Conservation (phyloP, 1,140 invertebrate genomes). For the Musca domestica region DNA sequence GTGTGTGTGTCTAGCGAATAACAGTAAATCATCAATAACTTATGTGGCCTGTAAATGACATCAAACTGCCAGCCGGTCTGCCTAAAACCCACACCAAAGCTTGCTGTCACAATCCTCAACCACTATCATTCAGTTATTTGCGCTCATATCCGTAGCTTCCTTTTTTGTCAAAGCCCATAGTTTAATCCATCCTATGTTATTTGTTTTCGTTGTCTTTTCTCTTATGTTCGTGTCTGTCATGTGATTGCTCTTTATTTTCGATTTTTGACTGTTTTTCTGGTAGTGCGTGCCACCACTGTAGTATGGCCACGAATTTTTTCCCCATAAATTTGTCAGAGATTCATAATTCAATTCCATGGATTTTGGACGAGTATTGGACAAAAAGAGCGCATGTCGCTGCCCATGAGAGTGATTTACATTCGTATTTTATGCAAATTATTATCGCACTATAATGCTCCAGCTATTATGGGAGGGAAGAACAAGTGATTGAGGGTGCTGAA, state of each 20-base stretch:
- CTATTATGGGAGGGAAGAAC: not conserved
- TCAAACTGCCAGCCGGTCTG: not conserved
- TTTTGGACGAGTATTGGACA: not conserved
- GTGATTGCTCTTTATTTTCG: slow-evolving; percentile 1
- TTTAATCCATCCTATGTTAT: too few species aligned
- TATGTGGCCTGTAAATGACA: slow-evolving; percentile 11
- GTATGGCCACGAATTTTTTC: too few species aligned
- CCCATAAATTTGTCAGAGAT: not conserved
- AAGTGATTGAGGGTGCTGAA: not conserved
- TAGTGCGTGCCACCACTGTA: not conserved
- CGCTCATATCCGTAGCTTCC: too few species aligned
- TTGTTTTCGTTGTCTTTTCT: too few species aligned
- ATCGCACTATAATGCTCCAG: not conserved
- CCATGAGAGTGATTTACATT: slow-evolving; percentile 7
- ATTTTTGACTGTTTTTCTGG: not conserved
- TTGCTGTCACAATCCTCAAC: not conserved
- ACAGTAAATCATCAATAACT: slow-evolving; percentile 16
- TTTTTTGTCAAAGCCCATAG: too few species aligned
- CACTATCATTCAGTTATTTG: not conserved
- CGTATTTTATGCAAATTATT: slow-evolving; percentile 8
- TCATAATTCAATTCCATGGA: slow-evolving; percentile 7
- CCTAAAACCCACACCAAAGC: not conserved
- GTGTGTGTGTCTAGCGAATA: not conserved
- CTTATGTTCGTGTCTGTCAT: slow-evolving; percentile 1
- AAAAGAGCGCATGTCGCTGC: not conserved